A percentile compares a stretch with the other conserved stretches of the same genome.
phyloP scores from a whole-genome alignment of 2,888 invertebrate species.

The Pachycephus smyrnensis region DNA sequence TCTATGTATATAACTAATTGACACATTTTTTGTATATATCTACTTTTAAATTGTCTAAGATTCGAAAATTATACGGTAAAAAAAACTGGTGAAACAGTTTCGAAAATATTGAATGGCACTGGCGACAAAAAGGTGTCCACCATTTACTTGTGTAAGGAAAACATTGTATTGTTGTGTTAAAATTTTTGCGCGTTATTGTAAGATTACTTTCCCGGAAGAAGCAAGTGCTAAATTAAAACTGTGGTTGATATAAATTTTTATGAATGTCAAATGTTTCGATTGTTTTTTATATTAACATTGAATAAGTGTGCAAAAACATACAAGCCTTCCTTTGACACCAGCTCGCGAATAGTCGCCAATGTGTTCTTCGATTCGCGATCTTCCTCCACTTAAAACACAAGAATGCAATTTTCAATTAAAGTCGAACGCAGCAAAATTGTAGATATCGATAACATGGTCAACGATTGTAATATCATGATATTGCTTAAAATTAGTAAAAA shows the following conservation, averaged over 20 bases:
- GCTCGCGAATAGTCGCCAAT: slow-evolving; percentile 72
- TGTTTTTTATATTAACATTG: background rate
- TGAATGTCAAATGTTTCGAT: background rate
- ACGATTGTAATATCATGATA: background rate
- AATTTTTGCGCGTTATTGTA: background rate
- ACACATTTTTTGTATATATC: background rate
- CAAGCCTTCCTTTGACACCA: slow-evolving; percentile 70
- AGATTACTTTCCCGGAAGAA: background rate
- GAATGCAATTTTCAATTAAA: slow-evolving; percentile 1
- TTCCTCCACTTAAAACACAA: slow-evolving; percentile 77
- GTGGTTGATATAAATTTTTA: too few relatives aligned
- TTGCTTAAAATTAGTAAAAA: background rate
- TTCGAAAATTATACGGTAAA: background rate
- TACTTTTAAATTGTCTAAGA: background rate
- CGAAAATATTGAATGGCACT: background rate
- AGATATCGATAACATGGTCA: too few relatives aligned
- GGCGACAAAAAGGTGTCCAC: background rate
- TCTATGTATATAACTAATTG: background rate
- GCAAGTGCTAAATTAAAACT: too few relatives aligned
- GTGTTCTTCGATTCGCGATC: slow-evolving; percentile 76
- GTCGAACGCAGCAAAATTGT: background rate
- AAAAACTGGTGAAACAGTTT: background rate
- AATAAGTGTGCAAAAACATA: slow-evolving; percentile 63
- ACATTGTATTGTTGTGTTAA: background rate
- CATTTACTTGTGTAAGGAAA: background rate